These are phyloP conservation scores for Salmo trutta DNA, from an alignment of 2,797 vertebrate species.

Conservation along the genomic window DNA sequence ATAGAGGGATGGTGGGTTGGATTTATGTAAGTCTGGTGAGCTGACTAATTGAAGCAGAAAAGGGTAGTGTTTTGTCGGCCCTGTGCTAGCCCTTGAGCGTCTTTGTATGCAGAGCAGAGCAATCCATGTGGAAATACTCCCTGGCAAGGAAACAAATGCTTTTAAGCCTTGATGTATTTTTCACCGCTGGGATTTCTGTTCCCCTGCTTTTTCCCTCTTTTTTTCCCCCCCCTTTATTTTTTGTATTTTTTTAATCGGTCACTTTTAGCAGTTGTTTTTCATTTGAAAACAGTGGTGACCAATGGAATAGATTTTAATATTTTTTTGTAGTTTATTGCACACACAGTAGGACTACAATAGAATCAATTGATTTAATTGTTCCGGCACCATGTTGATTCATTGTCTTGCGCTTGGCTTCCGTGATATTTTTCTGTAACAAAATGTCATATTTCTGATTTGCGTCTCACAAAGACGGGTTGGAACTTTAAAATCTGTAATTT, in stretches of 20 bases:
- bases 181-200: not conserved
- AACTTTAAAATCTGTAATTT: too few relatives aligned
- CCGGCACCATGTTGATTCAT: not conserved
- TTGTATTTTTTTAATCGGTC: not conserved
- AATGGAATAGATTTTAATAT: not conserved
- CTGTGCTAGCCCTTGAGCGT: constrained; percentile 14
- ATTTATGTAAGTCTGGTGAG: constrained; percentile 29
- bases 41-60: constrained; percentile 38
- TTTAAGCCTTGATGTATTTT: constrained; percentile 17
- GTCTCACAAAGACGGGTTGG: too few relatives aligned
- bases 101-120: constrained; percentile 30
- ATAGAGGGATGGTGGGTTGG: constrained; percentile 38
- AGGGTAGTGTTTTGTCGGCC: constrained; percentile 28
- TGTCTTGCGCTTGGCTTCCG: not conserved
- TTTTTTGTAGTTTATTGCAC: not conserved
- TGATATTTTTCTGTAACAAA: not conserved
- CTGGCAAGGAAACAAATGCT: constrained; percentile 28
- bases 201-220: not conserved
- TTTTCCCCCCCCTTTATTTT: too few relatives aligned
- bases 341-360: not conserved
- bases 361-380: not conserved
- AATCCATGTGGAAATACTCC: constrained; percentile 34
- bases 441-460: not conserved
- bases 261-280: not conserved
- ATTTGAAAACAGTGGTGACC: not conserved